Evolutionary conservation across 2,113 vertebrate species (phyloP).

Genomic region (Jaculus jaculus): DNA sequence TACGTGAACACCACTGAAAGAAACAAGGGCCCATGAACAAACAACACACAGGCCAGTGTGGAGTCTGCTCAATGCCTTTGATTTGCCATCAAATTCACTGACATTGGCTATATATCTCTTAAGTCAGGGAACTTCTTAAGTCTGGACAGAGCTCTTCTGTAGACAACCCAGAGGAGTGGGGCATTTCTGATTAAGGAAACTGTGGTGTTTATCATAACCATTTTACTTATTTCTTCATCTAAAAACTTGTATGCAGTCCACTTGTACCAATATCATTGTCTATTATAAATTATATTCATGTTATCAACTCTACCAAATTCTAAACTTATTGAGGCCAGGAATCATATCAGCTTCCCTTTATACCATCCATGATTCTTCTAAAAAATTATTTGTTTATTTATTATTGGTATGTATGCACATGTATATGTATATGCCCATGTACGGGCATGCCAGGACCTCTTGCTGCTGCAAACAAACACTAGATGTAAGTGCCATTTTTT

Average conservation of each 20-base stretch:
- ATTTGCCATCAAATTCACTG: neutral
- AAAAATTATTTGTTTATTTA: too few relatives aligned
- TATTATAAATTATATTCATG: neutral
- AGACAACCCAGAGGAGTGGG: neutral
- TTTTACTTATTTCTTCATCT: neutral
- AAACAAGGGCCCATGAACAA: neutral
- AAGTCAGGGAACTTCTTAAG: accelerated
- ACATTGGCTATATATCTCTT: neutral
- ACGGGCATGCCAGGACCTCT: too few relatives aligned
- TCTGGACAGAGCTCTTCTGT: accelerated
- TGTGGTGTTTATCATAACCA: neutral
- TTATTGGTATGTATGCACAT: too few relatives aligned
- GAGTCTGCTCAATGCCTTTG: accelerated
- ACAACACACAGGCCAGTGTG: accelerated
- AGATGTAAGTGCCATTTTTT: too few relatives aligned
- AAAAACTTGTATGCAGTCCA: neutral
- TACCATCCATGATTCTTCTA: accelerated
- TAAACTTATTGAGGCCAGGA: neutral
- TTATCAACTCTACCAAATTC: too few relatives aligned
- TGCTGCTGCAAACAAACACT: too few relatives aligned
- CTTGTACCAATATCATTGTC: neutral
- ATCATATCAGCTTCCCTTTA: too few relatives aligned
- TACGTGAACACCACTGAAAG: constrained; percentile 77
- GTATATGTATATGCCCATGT: too few relatives aligned
- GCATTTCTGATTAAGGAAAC: accelerated